phyloP scores from a whole-genome alignment of 2,797 vertebrate species.

The Allobates femoralis region DNA sequence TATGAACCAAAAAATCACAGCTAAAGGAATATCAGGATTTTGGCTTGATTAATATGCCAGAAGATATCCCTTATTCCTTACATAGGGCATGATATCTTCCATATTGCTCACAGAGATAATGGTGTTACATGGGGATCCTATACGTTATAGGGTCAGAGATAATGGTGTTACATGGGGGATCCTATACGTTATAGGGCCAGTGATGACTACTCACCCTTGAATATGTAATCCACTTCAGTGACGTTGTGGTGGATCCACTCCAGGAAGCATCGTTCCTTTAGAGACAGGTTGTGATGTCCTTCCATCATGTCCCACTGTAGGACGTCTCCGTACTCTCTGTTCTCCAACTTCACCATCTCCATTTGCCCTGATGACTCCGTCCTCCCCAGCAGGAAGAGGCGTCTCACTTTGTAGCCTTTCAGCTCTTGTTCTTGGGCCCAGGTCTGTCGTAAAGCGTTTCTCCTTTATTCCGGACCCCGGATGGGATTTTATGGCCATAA shows the following conservation, averaged over 20 bases:
- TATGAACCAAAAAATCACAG: too few species aligned
- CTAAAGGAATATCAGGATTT: too few species aligned
- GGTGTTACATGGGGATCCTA: too few species aligned
- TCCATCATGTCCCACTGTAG: constrained; percentile 45
- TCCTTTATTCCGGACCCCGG: background rate
- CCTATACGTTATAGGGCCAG: background rate
- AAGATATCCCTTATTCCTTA: too few species aligned
- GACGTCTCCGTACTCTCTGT: background rate
- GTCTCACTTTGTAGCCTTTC: constrained; percentile 13
- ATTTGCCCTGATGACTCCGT: background rate
- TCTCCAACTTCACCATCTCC: constrained; percentile 30
- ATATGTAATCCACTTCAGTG: constrained; percentile 12
- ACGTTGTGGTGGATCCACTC: constrained; percentile 21
- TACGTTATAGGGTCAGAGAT: background rate
- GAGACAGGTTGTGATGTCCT: constrained; percentile 37
- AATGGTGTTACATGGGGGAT: too few species aligned
- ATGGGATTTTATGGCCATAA: constrained; percentile 58
- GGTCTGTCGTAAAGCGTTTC: background rate
- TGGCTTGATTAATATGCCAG: too few species aligned
- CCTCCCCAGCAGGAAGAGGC: background rate
- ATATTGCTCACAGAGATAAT: too few species aligned
- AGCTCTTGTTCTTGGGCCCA: constrained; percentile 2
- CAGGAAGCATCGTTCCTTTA: constrained; percentile 51
- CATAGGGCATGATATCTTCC: too few species aligned
- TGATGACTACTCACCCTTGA: constrained; percentile 11